phyloP scores from a whole-genome alignment of 2,113 vertebrate genomes.

The Prochilodus magdalenae region DNA sequence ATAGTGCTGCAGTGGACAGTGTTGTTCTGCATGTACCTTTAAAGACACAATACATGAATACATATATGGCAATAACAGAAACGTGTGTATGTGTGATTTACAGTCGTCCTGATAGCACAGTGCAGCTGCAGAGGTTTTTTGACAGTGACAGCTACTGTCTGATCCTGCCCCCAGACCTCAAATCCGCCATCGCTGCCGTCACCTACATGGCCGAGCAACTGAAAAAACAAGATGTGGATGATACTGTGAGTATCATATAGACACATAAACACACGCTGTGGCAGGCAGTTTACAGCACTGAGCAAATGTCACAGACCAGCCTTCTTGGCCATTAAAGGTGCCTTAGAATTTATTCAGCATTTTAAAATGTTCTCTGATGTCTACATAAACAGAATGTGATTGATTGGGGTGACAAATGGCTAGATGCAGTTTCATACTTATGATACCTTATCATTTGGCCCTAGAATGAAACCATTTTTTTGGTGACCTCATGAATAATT shows the following conservation, averaged over 20 bases:
- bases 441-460: no score
- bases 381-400: no score
- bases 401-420: no score
- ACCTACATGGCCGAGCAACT: conserved; percentile 81
- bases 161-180: conserved; percentile 81
- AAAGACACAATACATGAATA: background rate
- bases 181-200: conserved; percentile 79
- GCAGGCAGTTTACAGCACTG: no score
- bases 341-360: no score
- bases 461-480: no score
- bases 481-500: no score
- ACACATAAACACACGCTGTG: conserved; percentile 15
- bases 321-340: no score
- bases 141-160: conserved; percentile 75
- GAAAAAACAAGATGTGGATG: conserved; percentile 78
- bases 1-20: background rate
- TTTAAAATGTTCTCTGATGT: no score
- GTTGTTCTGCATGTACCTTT: background rate
- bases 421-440: no score
- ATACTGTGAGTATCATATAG: conserved; percentile 67
- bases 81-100: conserved; percentile 21
- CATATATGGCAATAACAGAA: background rate
- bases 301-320: no score
- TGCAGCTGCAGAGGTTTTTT: conserved; percentile 73
- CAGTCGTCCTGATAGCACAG: conserved; percentile 67